These are phyloP conservation scores for Nomada hirtipes DNA, from an alignment of 2,888 invertebrate genomes.

Conservation along the genomic window DNA sequence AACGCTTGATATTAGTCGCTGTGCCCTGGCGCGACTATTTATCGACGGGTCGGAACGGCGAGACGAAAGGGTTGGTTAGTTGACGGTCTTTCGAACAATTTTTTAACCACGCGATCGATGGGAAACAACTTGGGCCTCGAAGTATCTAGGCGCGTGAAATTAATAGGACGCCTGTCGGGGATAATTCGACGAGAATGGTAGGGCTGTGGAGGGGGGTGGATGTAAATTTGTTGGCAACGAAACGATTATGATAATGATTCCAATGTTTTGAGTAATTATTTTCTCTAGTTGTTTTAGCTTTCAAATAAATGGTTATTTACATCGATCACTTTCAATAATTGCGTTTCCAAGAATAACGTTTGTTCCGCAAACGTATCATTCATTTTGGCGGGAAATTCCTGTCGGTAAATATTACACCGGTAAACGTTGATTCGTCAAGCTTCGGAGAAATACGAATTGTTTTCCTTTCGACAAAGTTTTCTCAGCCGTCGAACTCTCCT, in stretches of 20 bases:
- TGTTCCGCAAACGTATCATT: neutral
- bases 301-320: neutral
- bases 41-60: conserved; percentile 11
- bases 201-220: neutral
- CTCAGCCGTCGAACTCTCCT: neutral
- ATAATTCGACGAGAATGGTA: neutral
- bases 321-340: neutral
- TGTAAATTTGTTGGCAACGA: neutral
- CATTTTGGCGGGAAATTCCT: neutral
- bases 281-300: neutral
- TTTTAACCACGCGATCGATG: conserved; percentile 21
- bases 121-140: too few relatives aligned
- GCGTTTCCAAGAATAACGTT: too few relatives aligned
- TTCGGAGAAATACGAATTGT: neutral
- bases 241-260: neutral
- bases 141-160: too few relatives aligned
- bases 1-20: conserved; percentile 51
- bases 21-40: conserved; percentile 28
- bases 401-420: neutral
- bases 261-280: neutral
- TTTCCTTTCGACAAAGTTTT: neutral
- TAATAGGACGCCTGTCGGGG: too few relatives aligned
- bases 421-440: neutral
- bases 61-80: neutral
- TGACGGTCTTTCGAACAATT: conserved; percentile 13